These are phyloP conservation scores for Cepaea hortensis DNA, from an alignment of 2,888 invertebrate species.

Conservation along the genomic window DNA sequence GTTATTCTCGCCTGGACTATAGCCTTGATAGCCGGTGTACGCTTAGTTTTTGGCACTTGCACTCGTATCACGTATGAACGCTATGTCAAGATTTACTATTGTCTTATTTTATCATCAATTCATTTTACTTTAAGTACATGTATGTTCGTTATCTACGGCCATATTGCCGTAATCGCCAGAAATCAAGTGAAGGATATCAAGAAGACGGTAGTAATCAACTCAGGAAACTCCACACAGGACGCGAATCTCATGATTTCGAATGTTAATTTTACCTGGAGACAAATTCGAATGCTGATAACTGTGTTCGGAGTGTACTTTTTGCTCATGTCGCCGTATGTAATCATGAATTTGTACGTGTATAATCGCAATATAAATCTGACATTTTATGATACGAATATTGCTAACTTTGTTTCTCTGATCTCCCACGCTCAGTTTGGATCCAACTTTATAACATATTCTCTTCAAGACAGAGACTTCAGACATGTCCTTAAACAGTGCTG, in stretches of 20 bases:
- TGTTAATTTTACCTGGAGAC: not conserved
- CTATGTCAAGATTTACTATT: not conserved
- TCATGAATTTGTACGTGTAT: not conserved
- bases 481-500: too few species aligned
- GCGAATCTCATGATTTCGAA: not conserved
- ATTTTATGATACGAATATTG: too few species aligned
- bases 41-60: not conserved
- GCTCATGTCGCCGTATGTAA: not conserved
- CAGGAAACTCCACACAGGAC: not conserved
- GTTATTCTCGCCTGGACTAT: not conserved
- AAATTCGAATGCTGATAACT: not conserved
- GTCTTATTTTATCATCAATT: not conserved
- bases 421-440: not conserved
- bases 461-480: slow-evolving; percentile 4
- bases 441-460: not conserved
- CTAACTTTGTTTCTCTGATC: not conserved
- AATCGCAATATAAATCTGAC: not conserved
- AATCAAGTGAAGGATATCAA: not conserved
- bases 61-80: accelerated
- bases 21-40: not conserved
- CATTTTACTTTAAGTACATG: not conserved
- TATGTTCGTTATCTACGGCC: not conserved
- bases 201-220: not conserved
- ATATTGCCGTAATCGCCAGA: not conserved
- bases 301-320: slow-evolving; percentile 1